These are phyloP conservation scores for Ciconia stormi DNA, from an alignment of 2,113 vertebrate species.

Conservation along the genomic window DNA sequence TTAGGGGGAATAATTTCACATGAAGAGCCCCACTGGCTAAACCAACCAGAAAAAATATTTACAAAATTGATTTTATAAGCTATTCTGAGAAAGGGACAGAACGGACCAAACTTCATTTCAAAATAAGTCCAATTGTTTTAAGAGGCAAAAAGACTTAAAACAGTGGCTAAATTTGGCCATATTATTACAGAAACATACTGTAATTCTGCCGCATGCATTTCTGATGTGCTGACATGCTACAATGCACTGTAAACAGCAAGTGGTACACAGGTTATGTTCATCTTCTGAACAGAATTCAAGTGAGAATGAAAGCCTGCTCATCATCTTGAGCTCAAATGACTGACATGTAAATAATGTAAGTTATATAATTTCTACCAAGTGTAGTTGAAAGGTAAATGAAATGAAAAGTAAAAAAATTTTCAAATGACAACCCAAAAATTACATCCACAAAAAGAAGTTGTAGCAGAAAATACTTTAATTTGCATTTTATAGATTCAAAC, in stretches of 20 bases:
- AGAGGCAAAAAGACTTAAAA: background rate
- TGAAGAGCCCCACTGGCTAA: background rate
- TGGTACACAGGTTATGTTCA: background rate
- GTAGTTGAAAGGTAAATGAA: background rate
- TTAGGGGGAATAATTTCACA: background rate
- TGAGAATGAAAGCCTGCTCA: background rate
- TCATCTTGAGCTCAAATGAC: background rate
- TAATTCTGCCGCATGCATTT: background rate
- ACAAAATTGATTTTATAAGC: background rate
- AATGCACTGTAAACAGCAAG: background rate
- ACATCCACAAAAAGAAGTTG: background rate
- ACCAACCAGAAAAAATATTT: background rate
- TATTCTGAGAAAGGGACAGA: background rate
- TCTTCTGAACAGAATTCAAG: background rate
- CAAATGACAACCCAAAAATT: background rate
- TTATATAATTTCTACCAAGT: background rate
- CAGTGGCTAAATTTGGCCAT: background rate
- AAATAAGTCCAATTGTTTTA: background rate
- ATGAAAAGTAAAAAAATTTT: background rate
- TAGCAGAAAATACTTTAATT: conserved; percentile 72
- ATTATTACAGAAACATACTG: background rate
- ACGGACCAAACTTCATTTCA: background rate
- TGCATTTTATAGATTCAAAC: conserved; percentile 37
- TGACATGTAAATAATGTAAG: background rate
- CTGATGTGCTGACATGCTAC: background rate